These are phyloP conservation scores for Oppia nitens DNA, from an alignment of 1,140 invertebrate species.

Conservation along the genomic window DNA sequence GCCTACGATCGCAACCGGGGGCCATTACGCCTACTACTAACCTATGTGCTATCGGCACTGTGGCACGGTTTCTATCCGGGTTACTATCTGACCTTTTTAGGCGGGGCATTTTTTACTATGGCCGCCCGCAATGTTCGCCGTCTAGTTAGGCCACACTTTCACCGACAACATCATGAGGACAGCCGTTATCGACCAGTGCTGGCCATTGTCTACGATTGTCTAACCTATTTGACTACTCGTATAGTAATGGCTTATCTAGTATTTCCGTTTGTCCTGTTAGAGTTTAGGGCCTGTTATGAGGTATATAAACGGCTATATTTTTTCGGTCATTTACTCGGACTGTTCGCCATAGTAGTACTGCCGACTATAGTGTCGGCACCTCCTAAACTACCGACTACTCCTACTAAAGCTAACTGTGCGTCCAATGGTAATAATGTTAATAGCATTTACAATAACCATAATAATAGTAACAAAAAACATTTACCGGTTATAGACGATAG, in stretches of 20 bases:
- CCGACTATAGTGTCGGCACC: not conserved
- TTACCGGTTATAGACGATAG: too few relatives aligned
- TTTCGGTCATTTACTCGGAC: conserved; percentile 15
- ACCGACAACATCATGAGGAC: conserved; percentile 33
- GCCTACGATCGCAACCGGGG: conserved; percentile 59
- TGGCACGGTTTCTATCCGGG: conserved; percentile 98
- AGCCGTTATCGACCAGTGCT: conserved; percentile 45
- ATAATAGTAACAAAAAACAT: too few relatives aligned
- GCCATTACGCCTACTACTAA: conserved; percentile 33
- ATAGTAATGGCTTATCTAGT: conserved; percentile 66
- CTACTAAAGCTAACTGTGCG: too few relatives aligned
- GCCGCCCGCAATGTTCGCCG: conserved; percentile 56
- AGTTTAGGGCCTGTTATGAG: conserved; percentile 46
- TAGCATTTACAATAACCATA: too few relatives aligned
- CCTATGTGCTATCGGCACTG: conserved; percentile 71
- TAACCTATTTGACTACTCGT: conserved; percentile 59
- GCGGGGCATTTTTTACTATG: conserved; percentile 66
- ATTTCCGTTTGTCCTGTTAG: conserved; percentile 73
- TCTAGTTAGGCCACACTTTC: conserved; percentile 54
- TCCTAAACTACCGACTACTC: too few relatives aligned
- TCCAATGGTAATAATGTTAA: too few relatives aligned
- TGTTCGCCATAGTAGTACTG: not conserved
- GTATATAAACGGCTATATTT: conserved; percentile 43
- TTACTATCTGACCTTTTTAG: conserved; percentile 87
- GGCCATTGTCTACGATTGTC: conserved; percentile 42